These are phyloP conservation scores for Endomychus coccineus DNA, from an alignment of 2,888 invertebrate species.

Conservation along the genomic window DNA sequence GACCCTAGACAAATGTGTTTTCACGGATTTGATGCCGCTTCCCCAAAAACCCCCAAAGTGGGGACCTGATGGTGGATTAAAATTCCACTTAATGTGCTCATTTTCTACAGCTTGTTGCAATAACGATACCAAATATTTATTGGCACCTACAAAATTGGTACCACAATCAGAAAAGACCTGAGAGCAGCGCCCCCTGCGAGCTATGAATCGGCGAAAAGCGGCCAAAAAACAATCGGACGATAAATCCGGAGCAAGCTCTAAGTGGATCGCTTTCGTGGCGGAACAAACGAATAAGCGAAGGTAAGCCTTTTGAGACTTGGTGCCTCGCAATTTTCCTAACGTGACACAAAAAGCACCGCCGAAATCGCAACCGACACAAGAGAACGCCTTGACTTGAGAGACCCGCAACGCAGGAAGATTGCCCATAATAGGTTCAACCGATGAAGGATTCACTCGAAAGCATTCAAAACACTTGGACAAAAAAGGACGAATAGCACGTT, in stretches of 20 bases:
- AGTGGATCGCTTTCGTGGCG: slow-evolving; percentile 23
- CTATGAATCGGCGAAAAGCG: too few species aligned
- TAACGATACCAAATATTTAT: too few species aligned
- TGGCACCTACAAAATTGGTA: too few species aligned
- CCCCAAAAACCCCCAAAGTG: slow-evolving; percentile 34
- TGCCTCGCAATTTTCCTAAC: slow-evolving; percentile 7
- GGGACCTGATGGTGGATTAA: slow-evolving; percentile 29
- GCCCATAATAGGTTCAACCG: slow-evolving; percentile 16
- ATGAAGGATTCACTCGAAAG: slow-evolving; percentile 14
- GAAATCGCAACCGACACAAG: slow-evolving; percentile 16
- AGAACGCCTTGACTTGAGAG: slow-evolving; percentile 13
- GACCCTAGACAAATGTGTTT: slow-evolving; percentile 26
- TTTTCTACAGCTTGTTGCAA: slow-evolving; percentile 3
- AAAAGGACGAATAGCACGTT: slow-evolving; percentile 9
- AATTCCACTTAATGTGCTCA: slow-evolving; percentile 25
- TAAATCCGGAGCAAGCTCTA: too few species aligned
- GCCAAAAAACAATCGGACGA: too few species aligned
- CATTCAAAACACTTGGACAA: slow-evolving; percentile 16
- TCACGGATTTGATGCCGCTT: slow-evolving; percentile 27
- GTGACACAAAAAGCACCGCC: slow-evolving; percentile 16
- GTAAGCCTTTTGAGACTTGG: slow-evolving; percentile 14
- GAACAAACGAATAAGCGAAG: slow-evolving; percentile 15
- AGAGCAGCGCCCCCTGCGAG: too few species aligned
- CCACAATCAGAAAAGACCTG: too few species aligned
- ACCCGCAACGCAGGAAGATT: slow-evolving; percentile 15